Conservation (phyloP, 2,113 vertebrate species). For the Buteo buteo region DNA sequence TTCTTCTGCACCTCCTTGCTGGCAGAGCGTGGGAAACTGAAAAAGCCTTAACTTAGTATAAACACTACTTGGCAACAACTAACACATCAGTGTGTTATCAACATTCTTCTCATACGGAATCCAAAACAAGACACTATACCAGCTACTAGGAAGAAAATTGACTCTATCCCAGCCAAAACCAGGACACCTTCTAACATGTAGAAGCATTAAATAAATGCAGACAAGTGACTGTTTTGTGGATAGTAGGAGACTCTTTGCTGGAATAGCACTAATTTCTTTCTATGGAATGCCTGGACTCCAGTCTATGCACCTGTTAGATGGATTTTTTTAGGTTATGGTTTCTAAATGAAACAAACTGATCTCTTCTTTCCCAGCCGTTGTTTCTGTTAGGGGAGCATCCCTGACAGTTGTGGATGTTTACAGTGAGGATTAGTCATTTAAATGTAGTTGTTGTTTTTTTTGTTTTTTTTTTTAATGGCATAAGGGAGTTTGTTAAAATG, state of each 20-base stretch:
- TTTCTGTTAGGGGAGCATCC: not conserved
- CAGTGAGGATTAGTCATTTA: not conserved
- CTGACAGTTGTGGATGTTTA: not conserved
- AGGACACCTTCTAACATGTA: not conserved
- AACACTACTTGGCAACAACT: no score
- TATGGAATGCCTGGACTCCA: not conserved
- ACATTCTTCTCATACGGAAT: no score
- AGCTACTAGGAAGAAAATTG: no score
- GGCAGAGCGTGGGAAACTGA: no score
- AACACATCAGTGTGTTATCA: no score
- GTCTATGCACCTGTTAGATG: not conserved
- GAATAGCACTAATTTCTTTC: not conserved
- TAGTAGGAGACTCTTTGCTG: not conserved
- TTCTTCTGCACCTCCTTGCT: no score
- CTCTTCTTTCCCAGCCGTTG: not conserved
- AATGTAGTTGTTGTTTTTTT: not conserved
- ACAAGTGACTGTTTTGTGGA: not conserved
- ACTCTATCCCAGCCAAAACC: no score
- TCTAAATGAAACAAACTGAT: not conserved
- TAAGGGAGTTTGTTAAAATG: not conserved
- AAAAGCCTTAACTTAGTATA: no score
- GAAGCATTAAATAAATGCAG: not conserved
- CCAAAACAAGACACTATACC: no score
- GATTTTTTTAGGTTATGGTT: not conserved
- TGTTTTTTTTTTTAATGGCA: not conserved